Base-by-base conservation (phyloP, 1,140 invertebrate species). In the Dolichoris vasculosae region DNA sequence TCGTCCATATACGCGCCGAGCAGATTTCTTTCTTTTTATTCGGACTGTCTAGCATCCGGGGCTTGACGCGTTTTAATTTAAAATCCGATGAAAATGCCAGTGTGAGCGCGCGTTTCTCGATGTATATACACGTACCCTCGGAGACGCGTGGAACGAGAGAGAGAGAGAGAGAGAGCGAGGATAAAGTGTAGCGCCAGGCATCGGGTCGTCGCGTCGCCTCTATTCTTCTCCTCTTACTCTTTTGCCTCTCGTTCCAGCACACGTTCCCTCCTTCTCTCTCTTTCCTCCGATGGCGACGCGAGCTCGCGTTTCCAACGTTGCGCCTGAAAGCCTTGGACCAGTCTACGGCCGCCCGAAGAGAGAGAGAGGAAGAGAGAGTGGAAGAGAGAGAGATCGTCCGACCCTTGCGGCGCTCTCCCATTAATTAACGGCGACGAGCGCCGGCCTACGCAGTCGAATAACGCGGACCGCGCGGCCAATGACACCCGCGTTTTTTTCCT, bases 41-140 rank as follows among this genome's bases (percentile, higher is more conserved):
- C 32, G 40, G 67, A 67, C 26, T 48, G 35, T 69, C 15, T 46
- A 23, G 81, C 69, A 63, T 63, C 69, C 71, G 38, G 51, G 35
- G 48, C 82, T 63, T 64, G 51, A 76, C 71, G 71, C 82, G 82
- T 83, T 83, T 83, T 76, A 75, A 83, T 83, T 83, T 83, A 76
- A 76, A 76, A 63, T n/a, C 51, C 55, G 82, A 83, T 83, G 82
- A 83, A 63, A 83, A 76, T 75, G 26, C 69, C 43, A 32, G 81
- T 40, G 69, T 63, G 63, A 46, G 59, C 26, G 59, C 40, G 64
- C 20, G 30, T 46, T 51, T 32, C 75, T 46, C 40, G 17, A 75
- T 46, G 48, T 35, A 23, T 23, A 17, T 73, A 15, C 40, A 15
- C 8, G 38, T 15, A n/a, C 55, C 35, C 35, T 17, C 23, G 13